Percentiles rank a stretch among this genome's conserved stretches.
phyloP scores from a whole-genome alignment of 2,888 invertebrate species.

The Chalcosyrphus nemorum region DNA sequence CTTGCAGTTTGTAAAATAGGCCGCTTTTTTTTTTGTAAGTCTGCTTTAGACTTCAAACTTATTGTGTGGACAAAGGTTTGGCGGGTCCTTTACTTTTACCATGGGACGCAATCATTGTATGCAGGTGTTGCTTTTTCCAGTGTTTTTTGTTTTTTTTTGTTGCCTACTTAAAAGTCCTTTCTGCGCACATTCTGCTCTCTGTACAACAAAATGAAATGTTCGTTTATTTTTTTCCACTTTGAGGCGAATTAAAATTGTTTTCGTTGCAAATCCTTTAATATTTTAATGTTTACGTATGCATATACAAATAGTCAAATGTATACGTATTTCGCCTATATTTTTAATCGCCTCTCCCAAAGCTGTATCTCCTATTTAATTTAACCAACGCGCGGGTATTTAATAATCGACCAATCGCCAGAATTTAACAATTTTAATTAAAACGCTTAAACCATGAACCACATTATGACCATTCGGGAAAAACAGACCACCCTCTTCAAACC shows the following conservation, averaged over 20 bases:
- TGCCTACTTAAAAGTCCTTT: too few relatives aligned
- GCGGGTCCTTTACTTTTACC: too few relatives aligned
- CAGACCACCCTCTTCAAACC: constrained; percentile 9
- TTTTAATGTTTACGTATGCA: constrained; percentile 42
- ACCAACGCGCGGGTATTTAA: constrained; percentile 28
- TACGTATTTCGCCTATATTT: neutral
- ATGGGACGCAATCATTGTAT: too few relatives aligned
- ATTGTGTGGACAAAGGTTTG: too few relatives aligned
- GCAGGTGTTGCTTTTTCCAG: too few relatives aligned
- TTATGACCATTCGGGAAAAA: constrained; percentile 35
- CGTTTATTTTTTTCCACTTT: neutral
- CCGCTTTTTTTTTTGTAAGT: too few relatives aligned
- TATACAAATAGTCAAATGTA: neutral
- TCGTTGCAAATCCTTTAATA: constrained; percentile 65
- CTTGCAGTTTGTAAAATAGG: too few relatives aligned
- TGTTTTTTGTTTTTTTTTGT: too few relatives aligned
- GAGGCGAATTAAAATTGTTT: constrained; percentile 47
- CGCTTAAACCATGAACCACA: constrained; percentile 55
- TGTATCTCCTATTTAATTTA: constrained; percentile 10
- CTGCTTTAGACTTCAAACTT: too few relatives aligned
- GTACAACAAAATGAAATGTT: neutral
- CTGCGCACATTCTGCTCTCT: too few relatives aligned
- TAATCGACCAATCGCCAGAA: constrained; percentile 39
- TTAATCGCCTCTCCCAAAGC: constrained; percentile 9
- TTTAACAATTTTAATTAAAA: constrained; percentile 70